Conservation (phyloP, 2,888 invertebrate species). For the Pomacea canaliculata region DNA sequence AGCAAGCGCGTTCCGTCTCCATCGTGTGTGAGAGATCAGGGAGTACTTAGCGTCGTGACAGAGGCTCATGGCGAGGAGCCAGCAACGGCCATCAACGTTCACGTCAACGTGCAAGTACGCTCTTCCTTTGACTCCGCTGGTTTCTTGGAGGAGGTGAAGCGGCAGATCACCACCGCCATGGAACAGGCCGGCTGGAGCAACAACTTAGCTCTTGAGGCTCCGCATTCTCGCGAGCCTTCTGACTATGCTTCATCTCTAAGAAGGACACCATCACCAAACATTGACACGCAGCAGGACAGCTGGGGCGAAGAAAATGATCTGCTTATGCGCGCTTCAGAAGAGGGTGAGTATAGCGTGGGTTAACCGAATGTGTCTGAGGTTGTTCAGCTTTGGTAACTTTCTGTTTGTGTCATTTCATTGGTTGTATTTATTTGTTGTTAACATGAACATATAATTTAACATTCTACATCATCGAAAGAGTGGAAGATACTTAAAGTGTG, state of each 20-base stretch:
- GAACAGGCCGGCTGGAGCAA: neutral
- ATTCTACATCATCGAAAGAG: too few relatives aligned
- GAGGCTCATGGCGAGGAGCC: too few relatives aligned
- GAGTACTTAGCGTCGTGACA: too few relatives aligned
- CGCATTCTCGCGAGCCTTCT: neutral
- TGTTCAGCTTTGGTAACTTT: too few relatives aligned
- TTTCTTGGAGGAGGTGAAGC: constrained; percentile 22
- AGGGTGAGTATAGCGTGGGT: neutral
- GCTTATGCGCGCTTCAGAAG: constrained; percentile 9
- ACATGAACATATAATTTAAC: too few relatives aligned
- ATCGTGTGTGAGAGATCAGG: too few relatives aligned
- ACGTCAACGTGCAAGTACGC: constrained; percentile 21
- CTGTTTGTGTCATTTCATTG: too few relatives aligned
- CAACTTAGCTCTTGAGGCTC: neutral
- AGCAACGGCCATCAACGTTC: constrained; percentile 10
- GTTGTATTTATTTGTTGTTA: too few relatives aligned
- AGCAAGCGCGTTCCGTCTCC: too few relatives aligned
- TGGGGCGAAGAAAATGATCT: constrained; percentile 9
- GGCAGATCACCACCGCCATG: constrained; percentile 20
- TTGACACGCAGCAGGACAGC: neutral
- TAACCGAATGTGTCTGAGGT: neutral
- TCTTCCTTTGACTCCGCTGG: constrained; percentile 19
- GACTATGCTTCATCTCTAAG: neutral
- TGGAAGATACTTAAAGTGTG: too few relatives aligned
- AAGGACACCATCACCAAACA: neutral